Base-by-base conservation (phyloP, 2,113 vertebrate species). In the Columba janthina region DNA sequence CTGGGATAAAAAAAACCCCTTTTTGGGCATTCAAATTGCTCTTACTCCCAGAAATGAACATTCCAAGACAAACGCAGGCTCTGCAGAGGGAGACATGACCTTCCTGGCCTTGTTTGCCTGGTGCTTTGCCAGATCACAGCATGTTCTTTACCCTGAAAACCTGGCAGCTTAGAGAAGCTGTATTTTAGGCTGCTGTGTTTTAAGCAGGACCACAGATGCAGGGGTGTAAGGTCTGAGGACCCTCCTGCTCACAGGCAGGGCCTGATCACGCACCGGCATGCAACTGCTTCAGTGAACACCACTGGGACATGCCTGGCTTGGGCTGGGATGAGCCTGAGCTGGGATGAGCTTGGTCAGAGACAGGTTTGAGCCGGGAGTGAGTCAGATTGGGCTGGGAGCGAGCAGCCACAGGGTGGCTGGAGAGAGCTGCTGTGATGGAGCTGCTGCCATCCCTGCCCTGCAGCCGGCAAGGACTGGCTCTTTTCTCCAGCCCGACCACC, bases 351-450 rank as follows among this genome's bases (percentile, higher is more conserved):
- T 31, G 16, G 26, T 9, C 22, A 32, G 22, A 25, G 54, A 18
- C 10, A 17, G n/a, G 58, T 15, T 38, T 7, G 18, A 24, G 82
- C 40, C 2, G 18, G 48, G 60, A 65, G 40, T 1, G 18, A 82
- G 40, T 48, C 66, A n/a, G 71, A 46, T 53, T 56, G 85, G 65
- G 65, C 54, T 82, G 60, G 71, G 83, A 95, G 72, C 9, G 4
- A 96, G 42, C 94, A 90, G 94, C 95, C 95, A 95, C 93, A 94
- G 93, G 96, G 96, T 94, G 95, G 96, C 95, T 93, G 94, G 94
- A 96, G 94, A 92, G 96, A 96, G 94, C 96, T 2, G 17, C 54
- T 0, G 53, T 86, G 89, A 7, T 11, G 73, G 62, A 78, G 89
- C 91, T 78, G 92, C 79, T 0, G 20, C 73, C 69, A 46, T 19